Evolutionary conservation across 2,797 vertebrate genomes (phyloP), one percentile per base, ranked within the genome.

Genomic region (Coracias cyanogaster): DNA sequence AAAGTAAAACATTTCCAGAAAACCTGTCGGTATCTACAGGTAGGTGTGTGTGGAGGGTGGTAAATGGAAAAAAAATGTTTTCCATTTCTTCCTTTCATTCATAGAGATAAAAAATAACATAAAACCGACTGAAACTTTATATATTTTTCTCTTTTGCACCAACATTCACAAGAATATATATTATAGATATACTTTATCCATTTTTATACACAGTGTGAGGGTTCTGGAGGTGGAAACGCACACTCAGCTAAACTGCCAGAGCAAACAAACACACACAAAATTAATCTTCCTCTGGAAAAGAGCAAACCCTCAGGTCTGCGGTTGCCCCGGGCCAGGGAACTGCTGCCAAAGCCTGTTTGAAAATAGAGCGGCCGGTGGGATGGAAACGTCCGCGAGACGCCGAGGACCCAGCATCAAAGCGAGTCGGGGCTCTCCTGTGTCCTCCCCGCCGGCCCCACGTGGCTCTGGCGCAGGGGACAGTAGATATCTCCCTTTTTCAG

Each of bases 131-230:
- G 82, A 49, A 87, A 84, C 79, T 49, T 93, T 93, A 90, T 93
- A 93, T 85, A 81, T 98, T 98, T 48, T 98, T 93, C 89, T 95
- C 98, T 98, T 97, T 98, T 93, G 89, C 94, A 96, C 94, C 96
- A 83, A 99, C 98, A 98, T 98, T 99, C 98, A 98, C 98, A 97
- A 98, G 90, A 98, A 98, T 98, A 95, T 95, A 96, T 94, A 93
- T 87, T 95, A 94, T 91, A 93, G 94, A 90, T 93, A 77, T 89
- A 35, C 84, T 77, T 94, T 90, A 83, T 92, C 90, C 72, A 15
- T 92, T 96, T 94, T 98, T 98, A 97, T 98, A 98, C 98, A 99
- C 98, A 99, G 98, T 98, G 98, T 98, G 97, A 98, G 98, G 98
- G 98, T 98, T 98, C 96, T 93, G 93, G 93, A 90, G 93, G 93